Conservation (phyloP, 2,888 invertebrate genomes). For the Gymnoscelis rufifasciata region DNA sequence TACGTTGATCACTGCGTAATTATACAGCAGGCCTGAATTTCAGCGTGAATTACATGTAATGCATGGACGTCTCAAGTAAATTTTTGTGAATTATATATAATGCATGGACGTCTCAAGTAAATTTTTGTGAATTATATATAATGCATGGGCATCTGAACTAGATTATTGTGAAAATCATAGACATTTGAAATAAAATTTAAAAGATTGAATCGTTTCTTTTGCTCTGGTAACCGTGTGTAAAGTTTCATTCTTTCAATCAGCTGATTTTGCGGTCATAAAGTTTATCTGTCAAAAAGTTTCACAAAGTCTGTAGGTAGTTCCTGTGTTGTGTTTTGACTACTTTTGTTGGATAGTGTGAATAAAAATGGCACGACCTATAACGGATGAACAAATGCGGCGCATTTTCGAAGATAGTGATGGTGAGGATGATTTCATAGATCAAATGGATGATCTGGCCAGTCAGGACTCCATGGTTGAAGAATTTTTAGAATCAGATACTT, state of each 20-base stretch:
- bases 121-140: neutral
- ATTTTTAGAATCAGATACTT: constrained; percentile 5
- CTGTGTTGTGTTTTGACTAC: neutral
- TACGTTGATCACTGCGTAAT: too few relatives aligned
- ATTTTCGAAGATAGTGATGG: neutral
- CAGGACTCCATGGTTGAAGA: constrained; percentile 4
- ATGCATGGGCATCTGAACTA: neutral
- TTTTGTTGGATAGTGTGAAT: too few relatives aligned
- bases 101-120: neutral
- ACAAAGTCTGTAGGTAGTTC: neutral
- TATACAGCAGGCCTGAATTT: too few relatives aligned
- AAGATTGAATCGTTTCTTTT: too few relatives aligned
- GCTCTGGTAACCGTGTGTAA: too few relatives aligned
- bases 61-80: neutral
- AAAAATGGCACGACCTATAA: too few relatives aligned
- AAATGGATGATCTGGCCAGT: neutral
- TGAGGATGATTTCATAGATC: neutral
- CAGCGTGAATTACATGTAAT: neutral
- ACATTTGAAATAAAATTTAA: too few relatives aligned
- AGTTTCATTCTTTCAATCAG: too few relatives aligned
- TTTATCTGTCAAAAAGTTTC: too few relatives aligned
- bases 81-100: neutral
- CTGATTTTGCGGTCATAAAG: too few relatives aligned
- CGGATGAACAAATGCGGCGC: too few relatives aligned
- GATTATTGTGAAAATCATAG: too few relatives aligned